Evolutionary conservation across 2,888 invertebrate genomes (phyloP), one percentile per base, ranked within the genome.

Genomic region (Masnerella sp.): DNA sequence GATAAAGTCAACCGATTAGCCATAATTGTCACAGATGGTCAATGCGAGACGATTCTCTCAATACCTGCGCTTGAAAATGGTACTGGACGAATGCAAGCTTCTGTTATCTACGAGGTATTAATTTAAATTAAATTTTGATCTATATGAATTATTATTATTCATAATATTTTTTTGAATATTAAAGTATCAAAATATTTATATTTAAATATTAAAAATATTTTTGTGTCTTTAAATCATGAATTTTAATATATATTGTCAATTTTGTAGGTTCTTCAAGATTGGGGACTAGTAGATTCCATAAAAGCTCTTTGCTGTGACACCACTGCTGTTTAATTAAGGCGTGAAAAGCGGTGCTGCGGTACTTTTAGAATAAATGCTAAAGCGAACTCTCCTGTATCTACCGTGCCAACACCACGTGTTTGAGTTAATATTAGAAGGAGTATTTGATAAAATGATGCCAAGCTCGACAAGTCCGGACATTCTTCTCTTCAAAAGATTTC

Each of bases 1-100:
- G 20, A 25, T 4, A 12, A 28, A 15, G 52, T 68, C 14, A 64
- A 69, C 28, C 58, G 74, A 32, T 40, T 74, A 30, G 65, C 59
- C 14, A 59, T 69, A 30, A 54, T 69, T 22, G 43, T 58, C 17
- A 11, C 56, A n/a, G 11, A 14, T 18, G 69, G 59, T 14, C 11
- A 58, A 15, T 8, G 4, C 5, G 64, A 64, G 45, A 43, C 51
- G 51, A 25, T 69, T 18, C 25, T 68, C n/a, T 42, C 43, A 43
- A 49, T 68, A 8, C 45, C 30, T 30, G 30, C 15, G 0, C 18
- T 38, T 2, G 52, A 38, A n/a, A 18, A 32, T 11, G 8, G 32
- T 2, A 49, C 30, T 17, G 30, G 49, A 49, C 11, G 4, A 18
- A 14, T 7, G 11, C 30, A 49, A 30, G 30, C 32, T 47, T 5